phyloP scores from a whole-genome alignment of 2,113 vertebrate genomes.

The Chionis minor region DNA sequence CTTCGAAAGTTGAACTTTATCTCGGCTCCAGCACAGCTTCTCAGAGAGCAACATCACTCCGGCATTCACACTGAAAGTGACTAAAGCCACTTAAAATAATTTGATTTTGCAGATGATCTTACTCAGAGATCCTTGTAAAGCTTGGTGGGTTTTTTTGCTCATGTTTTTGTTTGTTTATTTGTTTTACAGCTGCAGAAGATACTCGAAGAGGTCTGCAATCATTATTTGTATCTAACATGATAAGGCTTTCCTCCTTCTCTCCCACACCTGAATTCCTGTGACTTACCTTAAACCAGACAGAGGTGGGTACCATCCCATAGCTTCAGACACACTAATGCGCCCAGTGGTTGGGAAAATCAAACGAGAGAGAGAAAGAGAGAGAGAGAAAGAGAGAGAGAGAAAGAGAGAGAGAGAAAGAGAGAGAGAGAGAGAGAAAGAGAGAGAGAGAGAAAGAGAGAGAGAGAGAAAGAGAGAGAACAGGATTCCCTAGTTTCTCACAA shows the following conservation, averaged over 20 bases:
- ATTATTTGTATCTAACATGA: not conserved
- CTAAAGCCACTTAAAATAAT: not conserved
- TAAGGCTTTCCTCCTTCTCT: not conserved
- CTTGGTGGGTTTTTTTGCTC: too few species aligned
- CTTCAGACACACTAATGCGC: not conserved
- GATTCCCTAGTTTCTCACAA: not conserved
- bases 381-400: not conserved
- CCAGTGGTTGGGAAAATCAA: not conserved
- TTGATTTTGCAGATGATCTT: not conserved
- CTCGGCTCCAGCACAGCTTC: not conserved
- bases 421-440: too few species aligned
- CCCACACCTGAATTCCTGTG: not conserved
- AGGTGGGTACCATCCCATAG: accelerated
- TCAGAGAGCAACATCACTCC: not conserved
- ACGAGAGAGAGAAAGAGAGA: accelerated
- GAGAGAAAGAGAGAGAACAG: not conserved
- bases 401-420: not conserved
- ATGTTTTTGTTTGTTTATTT: too few species aligned
- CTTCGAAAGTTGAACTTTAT: not conserved
- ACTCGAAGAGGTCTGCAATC: not conserved
- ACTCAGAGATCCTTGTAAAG: not conserved
- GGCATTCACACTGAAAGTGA: not conserved
- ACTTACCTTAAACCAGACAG: not conserved
- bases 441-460: too few species aligned
- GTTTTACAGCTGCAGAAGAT: not conserved